Evolutionary conservation across 1,140 invertebrate genomes (phyloP), one percentile per base, ranked within the genome.

Genomic region (Euwallacea similis): DNA sequence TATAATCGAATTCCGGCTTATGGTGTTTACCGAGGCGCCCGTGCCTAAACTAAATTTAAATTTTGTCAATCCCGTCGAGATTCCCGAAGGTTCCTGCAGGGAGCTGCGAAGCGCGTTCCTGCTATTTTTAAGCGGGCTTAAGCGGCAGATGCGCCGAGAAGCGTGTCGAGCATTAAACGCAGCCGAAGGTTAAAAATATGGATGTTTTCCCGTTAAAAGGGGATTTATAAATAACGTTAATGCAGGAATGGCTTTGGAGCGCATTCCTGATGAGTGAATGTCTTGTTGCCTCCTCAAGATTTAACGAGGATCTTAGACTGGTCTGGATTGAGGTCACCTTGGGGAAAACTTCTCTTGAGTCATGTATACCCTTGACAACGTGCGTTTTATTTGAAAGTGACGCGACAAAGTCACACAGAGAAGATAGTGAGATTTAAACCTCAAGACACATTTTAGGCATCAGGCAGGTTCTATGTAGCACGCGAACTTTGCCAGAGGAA

Each of bases 11-110:
- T 69, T 65, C 33, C n/a, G 55, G 47, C 21, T 33, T 33, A 33
- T 33, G 21, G 21, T 33, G 21, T 33, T 33, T 33, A 33, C 43
- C 44, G 60, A 71, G 64, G 46, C 65, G 64, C 72, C 54, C 59
- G 64, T 67, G 62, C 50, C 43, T 54, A 62, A 74, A 74, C 73
- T 74, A 63, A 74, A 67, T 47, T 66, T 73, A 66, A 69, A 61
- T 62, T 53, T 63, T 73, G 71, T 73, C 71, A 73, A 59, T 63
- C 44, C 46, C 21, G 61, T 43, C 55, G 54, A 59, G 66, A 59
- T 60, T 60, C 42, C 50, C 10, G 9, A 11, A 11, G 46, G 13
- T 11, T 50, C 46, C 46, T 11, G 13, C 13, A 50, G 65, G 10
- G 6, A 42, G 42, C 53, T 55, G 2, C 13, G 65, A 55, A 15